These are phyloP conservation scores for Phrynocephalus vlangalii DNA, from an alignment of 2,797 vertebrate genomes.

Conservation along the genomic window DNA sequence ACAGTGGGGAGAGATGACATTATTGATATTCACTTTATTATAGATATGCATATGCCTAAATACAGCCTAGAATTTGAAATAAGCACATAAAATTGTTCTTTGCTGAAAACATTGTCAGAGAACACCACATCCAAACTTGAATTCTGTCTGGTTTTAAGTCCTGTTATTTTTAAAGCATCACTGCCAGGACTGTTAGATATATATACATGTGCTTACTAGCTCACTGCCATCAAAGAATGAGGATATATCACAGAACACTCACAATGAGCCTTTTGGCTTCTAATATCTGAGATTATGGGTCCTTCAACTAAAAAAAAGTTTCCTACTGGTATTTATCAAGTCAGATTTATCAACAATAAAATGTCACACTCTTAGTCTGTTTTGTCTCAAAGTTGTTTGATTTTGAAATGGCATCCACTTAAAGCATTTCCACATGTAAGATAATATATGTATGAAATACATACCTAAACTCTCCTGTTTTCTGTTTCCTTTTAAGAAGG, in stretches of 20 bases:
- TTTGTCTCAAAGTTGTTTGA: conserved; percentile 28
- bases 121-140: neutral
- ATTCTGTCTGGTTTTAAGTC: neutral
- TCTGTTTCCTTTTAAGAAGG: neutral
- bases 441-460: neutral
- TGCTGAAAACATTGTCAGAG: neutral
- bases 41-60: neutral
- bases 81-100: neutral
- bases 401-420: conserved; percentile 29
- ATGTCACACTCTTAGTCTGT: conserved; percentile 35
- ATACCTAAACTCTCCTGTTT: neutral
- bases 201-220: neutral
- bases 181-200: neutral
- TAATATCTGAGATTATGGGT: conserved; percentile 32
- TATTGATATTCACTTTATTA: neutral
- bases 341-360: conserved; percentile 31
- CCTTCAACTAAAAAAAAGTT: neutral
- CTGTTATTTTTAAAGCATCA: neutral
- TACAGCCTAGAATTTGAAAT: neutral
- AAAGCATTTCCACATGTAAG: neutral
- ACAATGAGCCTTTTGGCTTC: conserved; percentile 16
- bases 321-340: conserved; percentile 33
- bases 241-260: conserved; percentile 25
- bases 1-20: neutral
- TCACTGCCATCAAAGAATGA: neutral